Base-by-base conservation (phyloP, 2,113 vertebrate genomes). In the Phyllopteryx taeniolatus region DNA sequence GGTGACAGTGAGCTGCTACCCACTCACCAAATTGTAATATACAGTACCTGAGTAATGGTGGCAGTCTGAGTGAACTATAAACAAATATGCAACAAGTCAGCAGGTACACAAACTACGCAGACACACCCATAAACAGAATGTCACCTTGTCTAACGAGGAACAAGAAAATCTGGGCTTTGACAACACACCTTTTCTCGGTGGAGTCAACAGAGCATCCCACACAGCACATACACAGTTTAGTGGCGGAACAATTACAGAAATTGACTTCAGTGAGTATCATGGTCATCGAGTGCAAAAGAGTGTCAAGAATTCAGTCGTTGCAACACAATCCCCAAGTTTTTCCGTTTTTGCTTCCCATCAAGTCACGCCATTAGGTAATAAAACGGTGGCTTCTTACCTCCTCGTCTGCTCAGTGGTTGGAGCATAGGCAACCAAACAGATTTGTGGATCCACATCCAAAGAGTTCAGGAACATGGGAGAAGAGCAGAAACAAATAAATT, bases 381-480 rank as follows among this genome's bases (percentile, higher is more conserved):
- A 22, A 11, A 56, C 1, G 71, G 66, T 43, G 56, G 74, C 68
- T 71, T 85, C 91, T 91, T 93, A 94, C 93, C 93, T 94, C 92
- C 68, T 94, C 91, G 13, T 94, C 93, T 92, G 89, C 60, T 71
- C 65, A 57, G 72, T 46, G 7, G 66, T 68, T 13, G 71, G 70
- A 73, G 54, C 59, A 76, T 47, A 54, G 60, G 47, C 61, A 64
- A 44, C 27, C 70, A 44, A 6, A 51, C 35, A 35, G 3, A 64
- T 78, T 76, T 65, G 70, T 72, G 68, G 77, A 72, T 56, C 67
- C 75, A 67, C 71, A 81, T 73, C 81, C 75, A 73, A n/a, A 68
- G 49, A 64, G 47, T 39, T 43, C 67, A 42, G 49, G 64, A 54
- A 85, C 70, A 86, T 80, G 74, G 17, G n/a, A 72, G 47, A 77